Conservation (phyloP, 2,113 vertebrate genomes). For the Oryzias javanicus region DNA sequence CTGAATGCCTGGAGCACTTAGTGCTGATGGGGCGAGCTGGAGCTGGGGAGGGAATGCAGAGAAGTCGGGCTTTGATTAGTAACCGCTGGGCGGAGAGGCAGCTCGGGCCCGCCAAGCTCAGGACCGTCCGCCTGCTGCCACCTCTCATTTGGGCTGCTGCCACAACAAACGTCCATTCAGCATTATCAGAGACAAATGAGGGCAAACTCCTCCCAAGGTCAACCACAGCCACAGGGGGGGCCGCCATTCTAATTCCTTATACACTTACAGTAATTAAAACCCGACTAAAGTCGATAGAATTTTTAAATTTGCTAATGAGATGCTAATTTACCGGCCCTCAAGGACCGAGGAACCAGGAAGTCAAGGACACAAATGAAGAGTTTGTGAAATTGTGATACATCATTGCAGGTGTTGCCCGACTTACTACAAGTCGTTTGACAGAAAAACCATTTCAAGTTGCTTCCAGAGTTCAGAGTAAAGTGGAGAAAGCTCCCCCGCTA, state of each 20-base stretch:
- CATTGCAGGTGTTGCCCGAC: too few relatives aligned
- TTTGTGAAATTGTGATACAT: not conserved
- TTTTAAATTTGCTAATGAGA: slow-evolving; percentile 67
- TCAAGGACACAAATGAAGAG: slow-evolving; percentile 61
- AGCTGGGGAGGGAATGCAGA: slow-evolving; percentile 46
- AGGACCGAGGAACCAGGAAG: slow-evolving; percentile 55
- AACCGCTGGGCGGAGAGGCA: slow-evolving; percentile 42
- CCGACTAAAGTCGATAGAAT: slow-evolving; percentile 51
- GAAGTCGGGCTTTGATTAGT: slow-evolving; percentile 67
- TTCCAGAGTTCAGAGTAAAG: slow-evolving; percentile 39
- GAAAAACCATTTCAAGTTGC: too few relatives aligned
- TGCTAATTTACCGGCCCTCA: slow-evolving; percentile 64
- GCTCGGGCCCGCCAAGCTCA: slow-evolving; percentile 36
- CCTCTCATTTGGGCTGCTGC: slow-evolving; percentile 63
- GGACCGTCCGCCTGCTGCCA: slow-evolving; percentile 56
- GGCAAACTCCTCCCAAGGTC: slow-evolving; percentile 60
- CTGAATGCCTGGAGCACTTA: slow-evolving; percentile 54
- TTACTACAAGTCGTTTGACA: too few relatives aligned
- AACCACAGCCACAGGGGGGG: slow-evolving; percentile 50
- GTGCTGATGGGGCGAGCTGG: slow-evolving; percentile 47
- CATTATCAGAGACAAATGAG: slow-evolving; percentile 62
- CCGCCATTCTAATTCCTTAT: slow-evolving; percentile 59
- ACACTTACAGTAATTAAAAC: slow-evolving; percentile 75
- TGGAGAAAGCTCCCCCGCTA: slow-evolving; percentile 41
- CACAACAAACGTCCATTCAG: slow-evolving; percentile 65